phyloP scores from a whole-genome alignment of 2,113 vertebrate genomes.

The Ivindomyrus marchei region DNA sequence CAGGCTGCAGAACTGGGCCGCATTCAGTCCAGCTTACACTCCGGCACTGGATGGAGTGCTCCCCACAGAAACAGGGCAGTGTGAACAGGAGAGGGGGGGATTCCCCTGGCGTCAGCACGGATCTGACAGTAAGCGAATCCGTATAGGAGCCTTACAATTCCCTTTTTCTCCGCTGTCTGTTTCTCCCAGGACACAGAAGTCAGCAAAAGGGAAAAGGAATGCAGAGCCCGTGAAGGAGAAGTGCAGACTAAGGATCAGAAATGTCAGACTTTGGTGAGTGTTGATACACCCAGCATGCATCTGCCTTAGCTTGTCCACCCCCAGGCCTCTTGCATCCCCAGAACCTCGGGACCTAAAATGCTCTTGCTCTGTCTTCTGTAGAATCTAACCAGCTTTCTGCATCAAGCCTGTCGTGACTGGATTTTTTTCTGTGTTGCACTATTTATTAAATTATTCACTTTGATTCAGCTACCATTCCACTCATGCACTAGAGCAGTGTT shows the following conservation, averaged over 20 bases:
- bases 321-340: background rate
- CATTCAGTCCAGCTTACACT: background rate
- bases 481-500: background rate
- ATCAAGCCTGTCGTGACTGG: background rate
- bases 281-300: background rate
- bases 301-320: background rate
- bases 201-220: conserved; percentile 61
- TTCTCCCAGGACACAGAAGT: conserved; percentile 61
- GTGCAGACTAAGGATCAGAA: conserved; percentile 68
- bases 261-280: conserved; percentile 52
- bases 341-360: background rate
- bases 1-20: background rate
- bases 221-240: conserved; percentile 57
- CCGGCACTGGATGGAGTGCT: background rate
- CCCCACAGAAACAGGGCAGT: background rate
- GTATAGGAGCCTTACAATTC: background rate
- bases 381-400: background rate
- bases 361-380: background rate
- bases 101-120: background rate
- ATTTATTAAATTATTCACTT: background rate
- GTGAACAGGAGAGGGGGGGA: background rate
- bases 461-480: background rate
- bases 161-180: conserved; percentile 30
- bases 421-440: background rate
- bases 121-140: background rate